A percentile compares a stretch with the other conserved stretches of the same genome.
Evolutionary conservation across 2,113 vertebrate species (phyloP).

Genomic region (Peromyscus polionotus): DNA sequence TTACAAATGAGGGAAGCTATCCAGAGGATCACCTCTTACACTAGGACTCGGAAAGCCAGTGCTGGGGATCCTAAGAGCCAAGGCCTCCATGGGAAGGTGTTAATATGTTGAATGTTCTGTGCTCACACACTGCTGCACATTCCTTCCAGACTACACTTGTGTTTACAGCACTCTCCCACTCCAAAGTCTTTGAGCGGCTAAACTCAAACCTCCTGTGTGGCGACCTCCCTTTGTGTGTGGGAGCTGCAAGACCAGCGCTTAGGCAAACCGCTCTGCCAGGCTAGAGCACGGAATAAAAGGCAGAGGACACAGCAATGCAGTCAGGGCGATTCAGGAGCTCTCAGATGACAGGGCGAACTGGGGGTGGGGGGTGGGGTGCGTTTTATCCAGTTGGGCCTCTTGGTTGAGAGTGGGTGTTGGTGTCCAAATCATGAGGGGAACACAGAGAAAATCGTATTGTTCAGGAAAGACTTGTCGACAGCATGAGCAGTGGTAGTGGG

Average conservation of each 20-base stretch:
- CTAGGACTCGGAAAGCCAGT: background rate
- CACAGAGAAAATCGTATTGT: background rate
- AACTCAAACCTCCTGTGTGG: background rate
- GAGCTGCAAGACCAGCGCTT: background rate
- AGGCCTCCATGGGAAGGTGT: background rate
- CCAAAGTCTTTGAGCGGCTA: background rate
- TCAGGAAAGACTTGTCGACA: background rate
- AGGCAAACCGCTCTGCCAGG: background rate
- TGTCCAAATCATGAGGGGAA: background rate
- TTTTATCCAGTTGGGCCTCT: background rate
- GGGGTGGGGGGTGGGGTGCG: accelerated
- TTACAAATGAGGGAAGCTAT: background rate
- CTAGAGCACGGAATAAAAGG: background rate
- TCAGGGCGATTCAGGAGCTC: background rate
- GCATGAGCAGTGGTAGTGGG: background rate
- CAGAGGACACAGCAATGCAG: background rate
- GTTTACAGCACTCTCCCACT: background rate
- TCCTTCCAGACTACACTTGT: background rate
- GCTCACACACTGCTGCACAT: background rate
- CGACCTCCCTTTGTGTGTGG: background rate
- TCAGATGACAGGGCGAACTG: too few relatives aligned
- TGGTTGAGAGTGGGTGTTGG: background rate
- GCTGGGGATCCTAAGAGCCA: background rate
- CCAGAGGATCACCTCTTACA: too few relatives aligned
- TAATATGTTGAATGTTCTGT: background rate